Conservation (phyloP, 1,140 invertebrate species). For the Hirudo medicinalis region DNA sequence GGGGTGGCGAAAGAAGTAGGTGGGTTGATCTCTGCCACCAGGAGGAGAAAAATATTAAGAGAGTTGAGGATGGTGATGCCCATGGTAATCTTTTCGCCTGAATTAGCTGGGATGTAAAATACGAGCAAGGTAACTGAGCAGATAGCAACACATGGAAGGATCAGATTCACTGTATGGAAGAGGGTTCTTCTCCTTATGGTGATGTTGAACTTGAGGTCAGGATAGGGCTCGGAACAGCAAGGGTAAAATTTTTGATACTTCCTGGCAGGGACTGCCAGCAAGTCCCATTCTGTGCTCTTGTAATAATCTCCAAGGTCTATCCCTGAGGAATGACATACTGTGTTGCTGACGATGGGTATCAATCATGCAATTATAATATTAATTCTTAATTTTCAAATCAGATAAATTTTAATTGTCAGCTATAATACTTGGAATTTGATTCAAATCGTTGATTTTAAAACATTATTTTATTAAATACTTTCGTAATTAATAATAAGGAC, state of each 20-base stretch:
- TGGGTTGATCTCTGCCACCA: constrained; percentile 41
- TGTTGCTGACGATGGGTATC: no score
- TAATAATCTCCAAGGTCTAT: constrained; percentile 39
- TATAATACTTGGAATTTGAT: no score
- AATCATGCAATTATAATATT: no score
- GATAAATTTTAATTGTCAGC: no score
- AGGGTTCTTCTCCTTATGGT: constrained; percentile 61
- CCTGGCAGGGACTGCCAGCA: constrained; percentile 71
- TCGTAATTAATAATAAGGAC: no score
- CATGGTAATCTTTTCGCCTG: constrained; percentile 41
- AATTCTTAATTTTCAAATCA: no score
- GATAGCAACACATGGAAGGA: constrained; percentile 41
- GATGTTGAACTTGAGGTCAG: constrained; percentile 96
- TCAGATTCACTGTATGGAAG: constrained; percentile 42
- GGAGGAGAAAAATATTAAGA: constrained; percentile 40
- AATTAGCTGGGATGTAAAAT: constrained; percentile 41
- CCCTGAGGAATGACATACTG: neutral
- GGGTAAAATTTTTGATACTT: constrained; percentile 51
- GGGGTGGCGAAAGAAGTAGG: constrained; percentile 40
- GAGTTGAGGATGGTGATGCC: constrained; percentile 41
- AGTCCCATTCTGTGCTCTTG: constrained; percentile 92
- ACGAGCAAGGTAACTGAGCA: constrained; percentile 44
- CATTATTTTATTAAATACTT: no score
- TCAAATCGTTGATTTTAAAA: no score
- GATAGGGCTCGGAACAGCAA: constrained; percentile 71